phyloP scores from a whole-genome alignment of 2,888 invertebrate genomes.

The Rhopalosiphum nymphaeae region DNA sequence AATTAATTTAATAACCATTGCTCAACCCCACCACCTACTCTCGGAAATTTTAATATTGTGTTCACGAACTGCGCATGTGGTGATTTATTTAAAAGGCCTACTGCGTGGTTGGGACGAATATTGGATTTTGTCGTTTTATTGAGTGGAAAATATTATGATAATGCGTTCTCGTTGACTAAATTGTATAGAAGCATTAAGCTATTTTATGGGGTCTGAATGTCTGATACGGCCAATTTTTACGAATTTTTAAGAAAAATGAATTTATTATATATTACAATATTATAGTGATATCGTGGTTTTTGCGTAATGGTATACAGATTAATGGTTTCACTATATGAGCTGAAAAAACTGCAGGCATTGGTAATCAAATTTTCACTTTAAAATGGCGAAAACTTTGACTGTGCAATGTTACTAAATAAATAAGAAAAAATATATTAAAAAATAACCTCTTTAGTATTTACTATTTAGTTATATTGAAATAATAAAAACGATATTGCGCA shows the following conservation, averaged over 20 bases:
- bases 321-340: not conserved
- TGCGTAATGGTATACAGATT: not conserved
- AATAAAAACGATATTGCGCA: not conserved
- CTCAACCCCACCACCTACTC: not conserved
- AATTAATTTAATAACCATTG: not conserved
- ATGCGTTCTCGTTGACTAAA: not conserved
- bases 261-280: not conserved
- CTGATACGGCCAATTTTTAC: not conserved
- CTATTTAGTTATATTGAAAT: not conserved
- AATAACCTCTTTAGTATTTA: not conserved
- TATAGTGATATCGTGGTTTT: not conserved
- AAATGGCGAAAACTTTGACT: not conserved
- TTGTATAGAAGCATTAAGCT: not conserved
- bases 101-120: not conserved
- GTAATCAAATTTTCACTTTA: not conserved
- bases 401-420: not conserved
- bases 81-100: not conserved
- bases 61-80: not conserved
- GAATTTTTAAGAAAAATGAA: not conserved
- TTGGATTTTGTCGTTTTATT: not conserved
- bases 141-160: not conserved
- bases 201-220: not conserved
- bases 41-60: not conserved
- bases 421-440: not conserved
- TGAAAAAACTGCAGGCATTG: not conserved